Evolutionary conservation across 2,888 invertebrate species (phyloP).

Genomic region (Drosophila diplacantha): DNA sequence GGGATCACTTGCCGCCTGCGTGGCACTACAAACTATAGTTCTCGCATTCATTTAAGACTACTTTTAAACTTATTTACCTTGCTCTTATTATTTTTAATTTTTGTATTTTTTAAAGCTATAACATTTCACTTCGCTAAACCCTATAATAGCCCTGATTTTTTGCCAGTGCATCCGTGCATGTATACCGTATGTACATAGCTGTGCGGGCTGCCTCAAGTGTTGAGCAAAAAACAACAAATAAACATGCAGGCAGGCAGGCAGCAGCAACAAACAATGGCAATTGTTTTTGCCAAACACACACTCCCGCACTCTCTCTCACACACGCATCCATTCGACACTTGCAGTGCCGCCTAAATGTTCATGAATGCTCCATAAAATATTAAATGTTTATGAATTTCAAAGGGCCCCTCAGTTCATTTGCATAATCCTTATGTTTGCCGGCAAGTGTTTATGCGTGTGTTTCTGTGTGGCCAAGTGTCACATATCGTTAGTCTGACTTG

Average conservation of each 20-base stretch:
- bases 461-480: conserved; percentile 45
- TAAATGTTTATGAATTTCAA: conserved; percentile 64
- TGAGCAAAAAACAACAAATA: conserved; percentile 47
- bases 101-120: no score
- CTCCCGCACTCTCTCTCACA: not conserved
- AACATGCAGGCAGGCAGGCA: conserved; percentile 20
- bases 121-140: not conserved
- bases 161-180: conserved; percentile 1
- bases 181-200: conserved; percentile 8
- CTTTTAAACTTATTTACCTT: no score
- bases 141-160: not conserved
- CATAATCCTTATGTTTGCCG: conserved; percentile 57
- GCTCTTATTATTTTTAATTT: no score
- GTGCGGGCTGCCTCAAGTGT: conserved; percentile 27
- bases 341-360: conserved; percentile 49
- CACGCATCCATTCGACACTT: conserved; percentile 27
- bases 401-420: conserved; percentile 54
- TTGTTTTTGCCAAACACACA: conserved; percentile 41
- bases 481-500: conserved; percentile 46
- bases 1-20: not conserved
- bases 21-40: not conserved
- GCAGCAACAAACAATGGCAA: conserved; percentile 33
- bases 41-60: not conserved
- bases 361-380: conserved; percentile 58
- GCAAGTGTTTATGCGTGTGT: conserved; percentile 30